Conservation (phyloP, 2,113 vertebrate species). For the Oriolus oriolus region DNA sequence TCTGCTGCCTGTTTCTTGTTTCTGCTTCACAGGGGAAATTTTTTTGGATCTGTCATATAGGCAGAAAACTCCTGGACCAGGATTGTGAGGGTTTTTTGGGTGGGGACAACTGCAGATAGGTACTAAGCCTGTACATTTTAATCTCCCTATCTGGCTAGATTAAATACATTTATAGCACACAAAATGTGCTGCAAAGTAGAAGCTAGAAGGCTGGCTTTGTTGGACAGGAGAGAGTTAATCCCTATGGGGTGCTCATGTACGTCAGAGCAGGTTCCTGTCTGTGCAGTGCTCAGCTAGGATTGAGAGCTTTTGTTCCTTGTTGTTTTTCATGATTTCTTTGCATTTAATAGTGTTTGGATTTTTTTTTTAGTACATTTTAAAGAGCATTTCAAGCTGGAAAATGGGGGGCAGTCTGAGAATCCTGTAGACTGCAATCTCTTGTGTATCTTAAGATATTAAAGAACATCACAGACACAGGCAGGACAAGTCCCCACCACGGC, state of each 20-base stretch:
- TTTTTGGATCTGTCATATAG: not conserved
- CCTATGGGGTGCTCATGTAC: constrained; percentile 67
- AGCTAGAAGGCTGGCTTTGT: constrained; percentile 25
- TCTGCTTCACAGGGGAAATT: not conserved
- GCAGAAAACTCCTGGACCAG: constrained; percentile 5
- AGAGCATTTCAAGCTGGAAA: constrained; percentile 18
- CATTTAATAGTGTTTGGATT: constrained; percentile 72
- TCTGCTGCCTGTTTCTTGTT: not conserved
- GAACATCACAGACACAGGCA: not conserved
- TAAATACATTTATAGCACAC: constrained; percentile 16
- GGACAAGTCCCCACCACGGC: not conserved
- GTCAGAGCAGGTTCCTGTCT: constrained; percentile 68
- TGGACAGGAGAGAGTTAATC: constrained; percentile 71
- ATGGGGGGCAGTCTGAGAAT: not conserved
- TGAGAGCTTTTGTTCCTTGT: constrained; percentile 72
- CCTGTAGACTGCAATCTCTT: not conserved
- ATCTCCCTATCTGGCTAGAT: not conserved
- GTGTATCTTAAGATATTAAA: not conserved
- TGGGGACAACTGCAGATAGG: constrained; percentile 5
- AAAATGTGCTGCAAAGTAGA: constrained; percentile 10
- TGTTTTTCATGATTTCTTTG: constrained; percentile 69
- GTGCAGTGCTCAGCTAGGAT: constrained; percentile 66
- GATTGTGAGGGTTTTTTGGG: not conserved
- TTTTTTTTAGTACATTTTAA: not conserved
- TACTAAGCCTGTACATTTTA: not conserved